Percentiles rank a stretch among this genome's conserved stretches.
These are phyloP conservation scores for Siniperca obscura DNA, from an alignment of 2,797 vertebrate genomes.

Conservation along the genomic window DNA sequence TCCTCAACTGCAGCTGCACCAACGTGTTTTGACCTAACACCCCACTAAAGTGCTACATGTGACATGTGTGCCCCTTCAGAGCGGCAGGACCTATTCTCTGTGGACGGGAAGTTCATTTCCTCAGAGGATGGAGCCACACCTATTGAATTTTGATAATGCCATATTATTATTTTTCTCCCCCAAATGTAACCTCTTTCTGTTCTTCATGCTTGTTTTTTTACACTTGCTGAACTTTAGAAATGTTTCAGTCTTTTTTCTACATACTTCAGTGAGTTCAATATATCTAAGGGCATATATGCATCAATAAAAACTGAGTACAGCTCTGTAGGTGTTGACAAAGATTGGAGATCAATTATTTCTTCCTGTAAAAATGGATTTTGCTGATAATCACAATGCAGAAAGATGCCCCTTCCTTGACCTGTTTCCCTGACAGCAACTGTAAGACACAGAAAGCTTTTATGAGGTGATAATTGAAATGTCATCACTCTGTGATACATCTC, in stretches of 20 bases:
- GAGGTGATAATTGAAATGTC: constrained; percentile 78
- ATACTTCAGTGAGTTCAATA: not conserved
- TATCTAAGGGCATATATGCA: not conserved
- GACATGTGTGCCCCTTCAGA: constrained; percentile 61
- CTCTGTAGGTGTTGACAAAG: constrained; percentile 12
- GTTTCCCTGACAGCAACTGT: constrained; percentile 23
- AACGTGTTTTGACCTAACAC: constrained; percentile 59
- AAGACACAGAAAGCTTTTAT: constrained; percentile 37
- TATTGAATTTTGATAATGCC: constrained; percentile 27
- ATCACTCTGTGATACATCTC: constrained; percentile 57
- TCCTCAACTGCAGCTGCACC: constrained; percentile 65
- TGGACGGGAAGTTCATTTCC: constrained; percentile 68
- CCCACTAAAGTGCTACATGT: constrained; percentile 53
- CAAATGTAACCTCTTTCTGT: constrained; percentile 7
- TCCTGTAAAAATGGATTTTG: constrained; percentile 11
- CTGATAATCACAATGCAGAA: not conserved
- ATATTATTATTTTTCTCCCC: constrained; percentile 1
- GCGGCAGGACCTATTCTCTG: constrained; percentile 58
- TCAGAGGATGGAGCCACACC: constrained; percentile 67
- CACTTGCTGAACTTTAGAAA: not conserved
- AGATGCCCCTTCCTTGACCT: constrained; percentile 22
- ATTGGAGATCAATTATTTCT: constrained; percentile 17
- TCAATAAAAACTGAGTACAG: not conserved
- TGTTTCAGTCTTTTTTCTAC: not conserved
- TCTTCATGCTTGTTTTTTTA: too few species aligned